Conservation (phyloP, 2,888 invertebrate genomes). For the Gnatocerus cornutus region DNA sequence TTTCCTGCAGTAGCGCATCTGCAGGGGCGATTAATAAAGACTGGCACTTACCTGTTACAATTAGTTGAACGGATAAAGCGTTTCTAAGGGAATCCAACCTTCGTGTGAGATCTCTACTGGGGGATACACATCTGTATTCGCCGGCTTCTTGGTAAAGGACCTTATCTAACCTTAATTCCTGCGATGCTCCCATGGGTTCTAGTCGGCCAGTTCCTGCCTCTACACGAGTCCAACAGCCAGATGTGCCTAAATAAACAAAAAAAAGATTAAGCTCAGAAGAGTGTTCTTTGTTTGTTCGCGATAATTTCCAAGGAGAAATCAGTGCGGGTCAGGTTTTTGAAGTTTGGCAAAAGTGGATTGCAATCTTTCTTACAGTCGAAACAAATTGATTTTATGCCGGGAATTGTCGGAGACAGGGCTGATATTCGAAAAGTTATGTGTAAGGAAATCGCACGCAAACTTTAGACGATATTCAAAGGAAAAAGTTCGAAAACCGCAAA, state of each 20-base stretch:
- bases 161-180: conserved; percentile 79
- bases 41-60: conserved; percentile 73
- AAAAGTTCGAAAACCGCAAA: conserved; percentile 50
- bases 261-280: conserved; percentile 1
- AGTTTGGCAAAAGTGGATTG: conserved; percentile 16
- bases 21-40: conserved; percentile 31
- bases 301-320: conserved; percentile 12
- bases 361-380: not conserved
- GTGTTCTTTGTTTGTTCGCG: conserved; percentile 7
- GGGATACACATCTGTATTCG: conserved; percentile 82
- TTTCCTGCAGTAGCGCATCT: conserved; percentile 7
- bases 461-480: conserved; percentile 43
- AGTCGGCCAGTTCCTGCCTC: conserved; percentile 74
- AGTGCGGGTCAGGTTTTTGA: conserved; percentile 2
- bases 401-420: conserved; percentile 52
- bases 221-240: conserved; percentile 78
- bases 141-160: conserved; percentile 86
- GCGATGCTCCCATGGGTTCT: conserved; percentile 75
- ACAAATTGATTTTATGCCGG: conserved; percentile 54
- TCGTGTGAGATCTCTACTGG: conserved; percentile 73
- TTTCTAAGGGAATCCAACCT: conserved; percentile 74
- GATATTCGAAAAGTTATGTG: conserved; percentile 52
- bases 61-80: conserved; percentile 71
- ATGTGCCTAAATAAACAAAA: conserved; percentile 70
- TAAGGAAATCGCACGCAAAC: conserved; percentile 43